Evolutionary conservation across 2,888 invertebrate genomes (phyloP).

Genomic region (Alloscopus bannaensis): DNA sequence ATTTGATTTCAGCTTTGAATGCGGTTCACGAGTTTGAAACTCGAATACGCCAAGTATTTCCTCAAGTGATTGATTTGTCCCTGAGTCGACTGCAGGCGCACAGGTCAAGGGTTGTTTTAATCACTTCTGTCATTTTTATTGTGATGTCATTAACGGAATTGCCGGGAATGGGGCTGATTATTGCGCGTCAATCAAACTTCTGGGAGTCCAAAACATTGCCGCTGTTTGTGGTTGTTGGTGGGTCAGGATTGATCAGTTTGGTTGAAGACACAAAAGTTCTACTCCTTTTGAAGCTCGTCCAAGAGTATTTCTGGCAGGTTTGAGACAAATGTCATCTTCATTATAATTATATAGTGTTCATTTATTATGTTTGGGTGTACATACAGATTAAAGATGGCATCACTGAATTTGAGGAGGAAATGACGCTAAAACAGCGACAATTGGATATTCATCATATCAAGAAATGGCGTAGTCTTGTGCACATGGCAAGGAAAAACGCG

Average conservation of each 20-base stretch:
- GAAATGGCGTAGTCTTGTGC: constrained; percentile 18
- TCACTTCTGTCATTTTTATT: too few relatives aligned
- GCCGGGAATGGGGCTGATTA: too few relatives aligned
- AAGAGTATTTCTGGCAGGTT: constrained; percentile 35
- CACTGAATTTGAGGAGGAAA: too few relatives aligned
- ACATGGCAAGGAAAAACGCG: constrained; percentile 26
- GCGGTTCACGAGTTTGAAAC: constrained; percentile 26
- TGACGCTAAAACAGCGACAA: too few relatives aligned
- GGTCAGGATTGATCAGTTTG: too few relatives aligned
- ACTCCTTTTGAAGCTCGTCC: constrained; percentile 14
- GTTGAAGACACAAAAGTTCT: constrained; percentile 37
- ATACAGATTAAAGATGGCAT: too few relatives aligned
- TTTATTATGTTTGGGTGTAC: too few relatives aligned
- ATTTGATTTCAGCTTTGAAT: constrained; percentile 16
- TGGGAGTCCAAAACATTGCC: neutral
- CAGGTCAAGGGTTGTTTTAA: too few relatives aligned
- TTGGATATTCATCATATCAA: constrained; percentile 6
- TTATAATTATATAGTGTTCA: too few relatives aligned
- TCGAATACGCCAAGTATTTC: constrained; percentile 9
- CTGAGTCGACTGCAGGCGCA: neutral
- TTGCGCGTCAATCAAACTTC: neutral
- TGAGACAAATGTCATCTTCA: too few relatives aligned
- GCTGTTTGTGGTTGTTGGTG: too few relatives aligned
- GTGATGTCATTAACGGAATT: too few relatives aligned
- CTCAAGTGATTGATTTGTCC: constrained; percentile 8